Conservation (phyloP, 2,888 invertebrate species). For the Crepidodera aurea region DNA sequence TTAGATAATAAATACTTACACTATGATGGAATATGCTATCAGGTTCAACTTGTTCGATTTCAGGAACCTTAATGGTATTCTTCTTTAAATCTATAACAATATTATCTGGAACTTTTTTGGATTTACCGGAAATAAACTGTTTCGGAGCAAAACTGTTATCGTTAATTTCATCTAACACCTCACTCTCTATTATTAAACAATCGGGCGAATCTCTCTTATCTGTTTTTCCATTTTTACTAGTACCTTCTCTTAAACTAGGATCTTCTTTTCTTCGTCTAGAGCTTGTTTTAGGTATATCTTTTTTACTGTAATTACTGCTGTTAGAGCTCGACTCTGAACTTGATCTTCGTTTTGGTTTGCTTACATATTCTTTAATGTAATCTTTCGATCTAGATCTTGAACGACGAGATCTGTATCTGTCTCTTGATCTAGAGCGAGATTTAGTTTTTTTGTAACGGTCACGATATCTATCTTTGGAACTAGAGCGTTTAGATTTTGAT, state of each 20-base stretch:
- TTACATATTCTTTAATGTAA: conserved; percentile 56
- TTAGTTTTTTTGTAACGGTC: conserved; percentile 31
- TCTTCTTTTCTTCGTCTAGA: conserved; percentile 29
- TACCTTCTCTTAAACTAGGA: conserved; percentile 23
- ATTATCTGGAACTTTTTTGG: conserved; percentile 70
- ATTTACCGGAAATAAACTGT: conserved; percentile 63
- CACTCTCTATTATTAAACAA: conserved; percentile 64
- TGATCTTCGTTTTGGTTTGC: conserved; percentile 48
- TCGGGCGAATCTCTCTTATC: conserved; percentile 38
- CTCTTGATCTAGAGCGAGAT: conserved; percentile 44
- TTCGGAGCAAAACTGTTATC: conserved; percentile 73
- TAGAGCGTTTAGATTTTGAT: conserved; percentile 47
- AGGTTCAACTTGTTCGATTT: conserved; percentile 65
- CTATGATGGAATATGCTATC: conserved; percentile 73
- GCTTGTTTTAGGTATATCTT: conserved; percentile 22
- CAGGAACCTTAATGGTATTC: conserved; percentile 74
- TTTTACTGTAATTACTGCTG: conserved; percentile 34
- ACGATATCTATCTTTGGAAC: conserved; percentile 46
- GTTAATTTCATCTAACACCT: conserved; percentile 75
- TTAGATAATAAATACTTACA: no score
- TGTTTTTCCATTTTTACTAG: conserved; percentile 14
- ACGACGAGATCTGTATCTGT: conserved; percentile 49
- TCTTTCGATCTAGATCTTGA: conserved; percentile 58
- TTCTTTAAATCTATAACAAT: conserved; percentile 78
- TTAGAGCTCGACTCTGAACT: conserved; percentile 45